Evolutionary conservation across 2,797 vertebrate genomes (phyloP).

Genomic region (Hybognathus amarus): DNA sequence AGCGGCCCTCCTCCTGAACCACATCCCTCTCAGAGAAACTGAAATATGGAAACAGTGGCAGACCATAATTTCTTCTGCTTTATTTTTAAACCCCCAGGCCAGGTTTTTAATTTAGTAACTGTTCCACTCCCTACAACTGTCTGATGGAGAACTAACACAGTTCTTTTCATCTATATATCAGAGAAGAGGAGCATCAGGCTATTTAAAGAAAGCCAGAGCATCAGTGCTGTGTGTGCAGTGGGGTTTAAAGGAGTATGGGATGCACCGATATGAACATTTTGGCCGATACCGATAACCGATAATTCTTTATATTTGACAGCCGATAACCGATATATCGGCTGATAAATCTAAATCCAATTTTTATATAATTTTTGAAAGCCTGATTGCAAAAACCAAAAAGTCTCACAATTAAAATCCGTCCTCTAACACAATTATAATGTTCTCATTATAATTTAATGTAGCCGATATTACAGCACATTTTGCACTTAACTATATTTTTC

Average conservation of each 20-base stretch:
- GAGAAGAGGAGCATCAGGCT: not conserved
- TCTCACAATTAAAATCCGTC: too few relatives aligned
- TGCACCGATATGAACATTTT: too few relatives aligned
- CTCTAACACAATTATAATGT: too few relatives aligned
- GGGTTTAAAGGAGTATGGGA: not conserved
- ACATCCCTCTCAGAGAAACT: conserved; percentile 46
- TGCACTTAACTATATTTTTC: too few relatives aligned
- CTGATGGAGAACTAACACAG: conserved; percentile 12
- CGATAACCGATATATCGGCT: too few relatives aligned
- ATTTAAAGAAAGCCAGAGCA: not conserved
- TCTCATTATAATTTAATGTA: too few relatives aligned
- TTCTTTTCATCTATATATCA: conserved; percentile 20
- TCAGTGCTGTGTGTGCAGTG: not conserved
- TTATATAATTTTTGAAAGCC: too few relatives aligned
- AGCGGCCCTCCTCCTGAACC: conserved; percentile 46
- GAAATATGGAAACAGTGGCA: conserved; percentile 48
- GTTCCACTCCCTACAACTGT: conserved; percentile 42
- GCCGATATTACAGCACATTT: too few relatives aligned
- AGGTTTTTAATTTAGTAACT: conserved; percentile 52
- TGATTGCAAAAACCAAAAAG: too few relatives aligned
- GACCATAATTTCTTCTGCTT: conserved; percentile 55
- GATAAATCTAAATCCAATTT: too few relatives aligned
- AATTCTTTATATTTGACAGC: too few relatives aligned
- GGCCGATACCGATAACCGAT: too few relatives aligned
- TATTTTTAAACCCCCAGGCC: conserved; percentile 54